These are phyloP conservation scores for Leistus spinibarbis DNA, from an alignment of 2,888 invertebrate genomes.

Conservation along the genomic window DNA sequence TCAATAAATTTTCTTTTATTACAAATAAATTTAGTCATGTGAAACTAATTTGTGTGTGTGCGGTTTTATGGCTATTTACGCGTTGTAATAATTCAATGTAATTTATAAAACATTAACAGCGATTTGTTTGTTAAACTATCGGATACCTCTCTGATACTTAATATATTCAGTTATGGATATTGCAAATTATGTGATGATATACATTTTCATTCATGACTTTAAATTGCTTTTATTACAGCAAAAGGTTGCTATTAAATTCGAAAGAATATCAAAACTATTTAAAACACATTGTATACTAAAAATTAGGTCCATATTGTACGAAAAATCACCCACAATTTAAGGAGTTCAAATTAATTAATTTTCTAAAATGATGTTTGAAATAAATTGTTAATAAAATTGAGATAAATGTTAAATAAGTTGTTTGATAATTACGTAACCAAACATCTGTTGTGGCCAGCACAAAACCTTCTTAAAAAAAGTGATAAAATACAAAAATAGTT, in stretches of 20 bases:
- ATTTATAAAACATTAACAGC: conserved; percentile 31
- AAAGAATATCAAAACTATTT: too few species aligned
- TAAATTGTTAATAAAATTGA: too few species aligned
- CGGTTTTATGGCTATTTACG: conserved; percentile 33
- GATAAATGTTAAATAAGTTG: too few species aligned
- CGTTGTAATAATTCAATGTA: conserved; percentile 27
- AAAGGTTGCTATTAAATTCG: not conserved
- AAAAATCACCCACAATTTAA: too few species aligned
- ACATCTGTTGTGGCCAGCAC: too few species aligned
- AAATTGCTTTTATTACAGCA: not conserved
- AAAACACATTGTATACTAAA: too few species aligned
- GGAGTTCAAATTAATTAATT: too few species aligned
- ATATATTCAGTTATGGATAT: conserved; percentile 9
- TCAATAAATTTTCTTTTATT: conserved; percentile 39
- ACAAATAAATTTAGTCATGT: conserved; percentile 35
- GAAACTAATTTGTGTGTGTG: conserved; percentile 29
- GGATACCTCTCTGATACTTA: conserved; percentile 21
- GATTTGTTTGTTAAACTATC: conserved; percentile 13
- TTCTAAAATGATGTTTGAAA: too few species aligned
- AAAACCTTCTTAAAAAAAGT: too few species aligned
- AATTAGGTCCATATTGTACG: too few species aligned
- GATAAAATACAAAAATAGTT: too few species aligned
- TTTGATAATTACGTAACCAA: too few species aligned
- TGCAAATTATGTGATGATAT: not conserved
- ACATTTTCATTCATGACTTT: not conserved